These are phyloP conservation scores for Drusus annulatus DNA, from an alignment of 1,140 invertebrate genomes.

Conservation along the genomic window DNA sequence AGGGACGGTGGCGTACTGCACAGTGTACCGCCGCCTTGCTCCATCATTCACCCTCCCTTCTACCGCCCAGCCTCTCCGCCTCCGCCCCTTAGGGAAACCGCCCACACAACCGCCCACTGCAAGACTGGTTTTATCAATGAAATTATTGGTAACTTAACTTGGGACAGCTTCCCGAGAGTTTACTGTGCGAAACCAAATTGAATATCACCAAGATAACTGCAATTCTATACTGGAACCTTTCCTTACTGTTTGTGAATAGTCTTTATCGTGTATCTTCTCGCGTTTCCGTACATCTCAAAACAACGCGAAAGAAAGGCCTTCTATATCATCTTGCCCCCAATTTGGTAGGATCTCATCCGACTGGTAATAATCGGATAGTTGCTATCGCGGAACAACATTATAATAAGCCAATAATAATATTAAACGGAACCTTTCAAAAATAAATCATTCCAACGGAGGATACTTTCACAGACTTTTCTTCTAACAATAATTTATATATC, in stretches of 20 bases:
- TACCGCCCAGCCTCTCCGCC: background rate
- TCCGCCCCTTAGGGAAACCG: slow-evolving; percentile 9
- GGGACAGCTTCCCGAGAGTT: slow-evolving; percentile 4
- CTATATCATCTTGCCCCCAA: too few relatives aligned
- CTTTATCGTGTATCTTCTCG: too few relatives aligned
- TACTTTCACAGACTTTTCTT: too few relatives aligned
- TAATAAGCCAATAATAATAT: too few relatives aligned
- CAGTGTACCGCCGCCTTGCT: background rate
- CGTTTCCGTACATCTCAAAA: too few relatives aligned
- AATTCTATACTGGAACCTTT: slow-evolving; percentile 9
- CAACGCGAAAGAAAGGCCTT: too few relatives aligned
- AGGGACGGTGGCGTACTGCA: background rate
- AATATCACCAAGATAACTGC: slow-evolving; percentile 33
- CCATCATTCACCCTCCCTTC: background rate
- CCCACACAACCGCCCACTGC: slow-evolving; percentile 50
- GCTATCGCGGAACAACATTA: too few relatives aligned
- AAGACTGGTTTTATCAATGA: slow-evolving; percentile 56
- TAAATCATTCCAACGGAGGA: too few relatives aligned
- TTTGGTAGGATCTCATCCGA: too few relatives aligned
- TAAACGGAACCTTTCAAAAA: too few relatives aligned
- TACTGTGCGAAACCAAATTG: slow-evolving; percentile 28
- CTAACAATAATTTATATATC: too few relatives aligned
- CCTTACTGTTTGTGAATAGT: background rate
- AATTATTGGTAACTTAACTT: slow-evolving; percentile 48
- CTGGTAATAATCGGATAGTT: too few relatives aligned